Percentiles rank a stretch among this genome's conserved stretches.
phyloP scores from a whole-genome alignment of 2,113 vertebrate species.

The Rhinogobius similis region DNA sequence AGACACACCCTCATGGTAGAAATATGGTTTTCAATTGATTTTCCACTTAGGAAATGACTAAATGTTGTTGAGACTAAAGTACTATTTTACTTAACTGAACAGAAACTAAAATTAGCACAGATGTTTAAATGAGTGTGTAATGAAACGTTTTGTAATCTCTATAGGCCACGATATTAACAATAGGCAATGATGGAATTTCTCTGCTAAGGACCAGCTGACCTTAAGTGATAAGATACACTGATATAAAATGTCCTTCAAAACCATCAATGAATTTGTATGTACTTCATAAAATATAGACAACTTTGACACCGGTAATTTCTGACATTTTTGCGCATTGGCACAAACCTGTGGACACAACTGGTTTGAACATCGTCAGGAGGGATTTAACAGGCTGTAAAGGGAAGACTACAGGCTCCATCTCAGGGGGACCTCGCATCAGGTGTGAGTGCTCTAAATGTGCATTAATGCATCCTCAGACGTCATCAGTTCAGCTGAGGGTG shows the following conservation, averaged over 20 bases:
- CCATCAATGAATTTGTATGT: too few relatives aligned
- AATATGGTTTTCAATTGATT: slow-evolving; percentile 22
- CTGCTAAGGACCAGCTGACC: too few relatives aligned
- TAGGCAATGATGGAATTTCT: neutral
- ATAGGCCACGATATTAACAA: neutral
- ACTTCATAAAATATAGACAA: too few relatives aligned
- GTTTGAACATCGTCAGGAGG: slow-evolving; percentile 10
- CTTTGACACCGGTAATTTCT: neutral
- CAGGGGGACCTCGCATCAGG: neutral
- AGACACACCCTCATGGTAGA: slow-evolving; percentile 6
- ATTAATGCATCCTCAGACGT: neutral
- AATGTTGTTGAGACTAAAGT: neutral
- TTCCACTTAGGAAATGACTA: neutral
- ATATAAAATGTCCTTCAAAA: too few relatives aligned
- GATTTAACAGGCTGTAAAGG: neutral
- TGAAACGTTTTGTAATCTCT: neutral
- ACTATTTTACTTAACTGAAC: slow-evolving; percentile 7
- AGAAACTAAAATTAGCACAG: neutral
- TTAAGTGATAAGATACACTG: too few relatives aligned
- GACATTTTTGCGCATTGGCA: neutral
- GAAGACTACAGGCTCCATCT: neutral
- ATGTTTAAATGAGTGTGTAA: too few relatives aligned
- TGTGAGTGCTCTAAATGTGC: neutral
- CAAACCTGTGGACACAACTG: neutral
- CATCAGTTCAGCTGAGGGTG: neutral